phyloP scores from a whole-genome alignment of 2,888 invertebrate species.

The Linyphia triangularis region DNA sequence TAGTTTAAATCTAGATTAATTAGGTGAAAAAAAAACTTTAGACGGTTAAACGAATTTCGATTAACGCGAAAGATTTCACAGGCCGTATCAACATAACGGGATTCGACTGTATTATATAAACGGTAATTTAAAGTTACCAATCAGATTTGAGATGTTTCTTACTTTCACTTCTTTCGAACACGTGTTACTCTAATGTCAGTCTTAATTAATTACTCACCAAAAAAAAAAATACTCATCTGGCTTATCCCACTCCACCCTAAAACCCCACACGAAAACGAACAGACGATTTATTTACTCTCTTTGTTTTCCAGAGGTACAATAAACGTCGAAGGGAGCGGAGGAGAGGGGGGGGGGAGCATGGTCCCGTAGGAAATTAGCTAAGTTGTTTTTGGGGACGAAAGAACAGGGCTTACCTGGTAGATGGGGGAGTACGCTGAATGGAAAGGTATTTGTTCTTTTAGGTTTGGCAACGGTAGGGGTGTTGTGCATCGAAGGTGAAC shows the following conservation, averaged over 20 bases:
- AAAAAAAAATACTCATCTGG: neutral
- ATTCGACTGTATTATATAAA: too few relatives aligned
- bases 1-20: neutral
- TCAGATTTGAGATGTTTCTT: too few relatives aligned
- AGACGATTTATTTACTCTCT: slow-evolving; percentile 46
- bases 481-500: slow-evolving; percentile 36
- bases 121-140: too few relatives aligned
- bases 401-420: neutral
- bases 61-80: too few relatives aligned
- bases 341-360: slow-evolving; percentile 14
- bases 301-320: slow-evolving; percentile 26
- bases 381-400: slow-evolving; percentile 69
- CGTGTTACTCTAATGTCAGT: too few relatives aligned
- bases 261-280: neutral
- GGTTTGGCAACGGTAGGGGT: neutral
- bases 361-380: slow-evolving; percentile 74
- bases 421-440: slow-evolving; percentile 11
- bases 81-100: too few relatives aligned
- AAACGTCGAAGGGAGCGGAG: slow-evolving; percentile 2
- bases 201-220: neutral
- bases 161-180: too few relatives aligned
- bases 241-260: slow-evolving; percentile 40
- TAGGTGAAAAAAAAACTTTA: too few relatives aligned
- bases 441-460: slow-evolving; percentile 30
- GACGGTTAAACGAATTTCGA: too few relatives aligned